phyloP scores from a whole-genome alignment of 2,888 invertebrate genomes.

The Dione vanillae region DNA sequence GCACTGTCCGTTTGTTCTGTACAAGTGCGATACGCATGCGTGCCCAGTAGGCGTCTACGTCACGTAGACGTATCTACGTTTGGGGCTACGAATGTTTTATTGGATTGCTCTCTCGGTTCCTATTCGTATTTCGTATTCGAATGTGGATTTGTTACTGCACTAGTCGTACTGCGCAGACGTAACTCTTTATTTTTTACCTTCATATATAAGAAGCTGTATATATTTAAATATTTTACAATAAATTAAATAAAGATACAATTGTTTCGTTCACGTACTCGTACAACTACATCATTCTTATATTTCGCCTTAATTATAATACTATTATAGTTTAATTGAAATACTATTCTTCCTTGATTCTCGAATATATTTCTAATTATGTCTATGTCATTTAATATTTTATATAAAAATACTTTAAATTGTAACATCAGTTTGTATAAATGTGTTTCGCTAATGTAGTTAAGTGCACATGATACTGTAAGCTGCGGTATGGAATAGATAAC shows the following conservation, averaged over 20 bases:
- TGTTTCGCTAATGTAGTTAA: not conserved
- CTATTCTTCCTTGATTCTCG: not conserved
- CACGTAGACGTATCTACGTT: constrained; percentile 82
- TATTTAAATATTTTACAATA: not conserved
- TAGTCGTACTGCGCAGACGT: constrained; percentile 73
- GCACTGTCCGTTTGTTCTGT: constrained; percentile 80
- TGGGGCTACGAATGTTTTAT: constrained; percentile 80
- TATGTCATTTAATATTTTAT: not conserved
- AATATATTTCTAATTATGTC: not conserved
- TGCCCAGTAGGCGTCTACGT: constrained; percentile 73
- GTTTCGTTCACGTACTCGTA: not conserved
- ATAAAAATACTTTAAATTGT: not conserved
- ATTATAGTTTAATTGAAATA: no score
- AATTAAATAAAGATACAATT: not conserved
- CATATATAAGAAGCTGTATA: not conserved
- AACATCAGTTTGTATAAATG: not conserved
- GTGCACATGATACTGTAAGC: constrained; percentile 22
- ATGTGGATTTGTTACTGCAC: constrained; percentile 71
- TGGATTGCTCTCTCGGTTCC: constrained; percentile 77
- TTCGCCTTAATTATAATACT: no score
- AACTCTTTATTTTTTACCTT: constrained; percentile 23
- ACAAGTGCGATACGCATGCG: constrained; percentile 75
- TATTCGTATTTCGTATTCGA: constrained; percentile 76
- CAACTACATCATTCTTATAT: not conserved
- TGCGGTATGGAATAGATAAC: constrained; percentile 25